Conservation (phyloP, 1,140 invertebrate genomes). For the Pseudomyrmex gracilis region DNA sequence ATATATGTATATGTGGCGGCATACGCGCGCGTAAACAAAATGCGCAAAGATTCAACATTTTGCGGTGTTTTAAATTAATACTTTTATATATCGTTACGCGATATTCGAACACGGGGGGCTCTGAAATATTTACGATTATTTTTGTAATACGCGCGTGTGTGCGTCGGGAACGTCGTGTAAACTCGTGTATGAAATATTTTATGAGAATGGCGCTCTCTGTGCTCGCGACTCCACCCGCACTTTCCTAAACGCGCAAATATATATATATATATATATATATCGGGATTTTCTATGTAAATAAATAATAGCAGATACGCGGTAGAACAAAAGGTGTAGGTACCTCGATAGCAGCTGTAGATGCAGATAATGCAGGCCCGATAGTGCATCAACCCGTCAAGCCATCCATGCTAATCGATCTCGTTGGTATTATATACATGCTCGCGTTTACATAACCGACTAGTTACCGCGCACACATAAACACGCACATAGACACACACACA, state of each 20-base stretch:
- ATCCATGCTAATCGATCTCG: constrained; percentile 58
- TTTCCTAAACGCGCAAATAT: constrained; percentile 18
- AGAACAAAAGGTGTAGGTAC: constrained; percentile 35
- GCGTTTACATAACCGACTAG: constrained; percentile 54
- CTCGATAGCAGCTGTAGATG: constrained; percentile 49
- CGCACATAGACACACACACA: too few relatives aligned
- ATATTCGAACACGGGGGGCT: neutral
- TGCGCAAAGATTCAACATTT: too few relatives aligned
- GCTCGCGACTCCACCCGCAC: neutral
- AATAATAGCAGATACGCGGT: constrained; percentile 29
- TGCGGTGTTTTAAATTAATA: constrained; percentile 19
- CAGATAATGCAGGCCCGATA: constrained; percentile 52
- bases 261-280: too few relatives aligned
- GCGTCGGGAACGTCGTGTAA: neutral
- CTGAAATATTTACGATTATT: neutral
- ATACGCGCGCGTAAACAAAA: too few relatives aligned
- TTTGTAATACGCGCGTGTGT: neutral
- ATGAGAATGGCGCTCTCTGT: neutral
- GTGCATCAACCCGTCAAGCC: constrained; percentile 60
- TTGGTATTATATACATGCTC: constrained; percentile 53
- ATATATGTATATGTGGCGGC: too few relatives aligned
- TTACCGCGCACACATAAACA: constrained; percentile 21
- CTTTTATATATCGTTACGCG: constrained; percentile 19
- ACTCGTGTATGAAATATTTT: constrained; percentile 12
- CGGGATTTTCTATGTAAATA: constrained; percentile 43